phyloP scores from a whole-genome alignment of 35 echinoderm and acorn worm genomes.

The Apostichopus parvimensis region DNA sequence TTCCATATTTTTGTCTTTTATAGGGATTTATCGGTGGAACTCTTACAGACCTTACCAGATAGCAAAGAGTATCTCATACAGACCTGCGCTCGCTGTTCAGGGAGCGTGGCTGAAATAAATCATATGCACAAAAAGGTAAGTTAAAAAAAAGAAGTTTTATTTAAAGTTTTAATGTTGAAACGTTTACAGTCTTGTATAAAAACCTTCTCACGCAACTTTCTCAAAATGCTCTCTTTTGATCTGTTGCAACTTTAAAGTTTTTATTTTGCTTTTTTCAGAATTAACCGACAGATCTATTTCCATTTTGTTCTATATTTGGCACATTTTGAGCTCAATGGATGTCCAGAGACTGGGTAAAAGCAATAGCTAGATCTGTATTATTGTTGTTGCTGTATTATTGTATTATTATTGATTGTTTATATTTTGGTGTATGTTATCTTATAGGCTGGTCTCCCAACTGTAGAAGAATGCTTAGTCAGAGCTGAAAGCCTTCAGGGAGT shows the following conservation, averaged over 20 bases:
- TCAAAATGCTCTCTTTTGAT: too few relatives aligned
- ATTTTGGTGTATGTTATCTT: neutral
- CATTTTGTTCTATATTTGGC: neutral
- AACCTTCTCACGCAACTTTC: too few relatives aligned
- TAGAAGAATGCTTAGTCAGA: conserved; percentile 65
- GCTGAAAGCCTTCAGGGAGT: conserved; percentile 49
- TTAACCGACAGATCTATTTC: neutral
- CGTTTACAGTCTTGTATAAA: too few relatives aligned
- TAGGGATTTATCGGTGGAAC: conserved; percentile 87
- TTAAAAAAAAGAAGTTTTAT: neutral
- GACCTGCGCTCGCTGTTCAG: conserved; percentile 78
- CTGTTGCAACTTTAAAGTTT: too few relatives aligned
- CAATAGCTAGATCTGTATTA: neutral
- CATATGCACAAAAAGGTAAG: conserved; percentile 81
- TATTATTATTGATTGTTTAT: neutral
- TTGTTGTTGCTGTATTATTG: too few relatives aligned
- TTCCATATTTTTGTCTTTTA: neutral
- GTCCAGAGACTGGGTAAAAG: neutral
- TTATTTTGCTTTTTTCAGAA: too few relatives aligned
- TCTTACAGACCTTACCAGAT: conserved; percentile 65
- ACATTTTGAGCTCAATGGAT: neutral
- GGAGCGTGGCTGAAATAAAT: conserved; percentile 80
- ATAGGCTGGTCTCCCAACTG: conserved; percentile 73
- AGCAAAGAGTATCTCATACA: conserved; percentile 61
- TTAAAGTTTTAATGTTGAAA: neutral